Base-by-base conservation (phyloP, 2,888 invertebrate species). In the Brachypterus glaber region DNA sequence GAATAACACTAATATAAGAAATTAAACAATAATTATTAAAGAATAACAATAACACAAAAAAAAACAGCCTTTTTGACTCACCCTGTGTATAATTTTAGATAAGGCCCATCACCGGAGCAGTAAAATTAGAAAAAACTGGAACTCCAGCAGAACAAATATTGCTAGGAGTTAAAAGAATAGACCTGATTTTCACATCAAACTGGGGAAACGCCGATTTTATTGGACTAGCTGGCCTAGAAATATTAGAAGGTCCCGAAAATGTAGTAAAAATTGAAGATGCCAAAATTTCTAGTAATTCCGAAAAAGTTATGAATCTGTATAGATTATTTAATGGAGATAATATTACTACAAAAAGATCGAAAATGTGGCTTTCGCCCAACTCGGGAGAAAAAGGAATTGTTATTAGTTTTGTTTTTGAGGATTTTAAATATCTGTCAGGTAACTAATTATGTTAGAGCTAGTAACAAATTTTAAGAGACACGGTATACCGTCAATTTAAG, bases 301-400 rank as follows among this genome's bases (percentile, higher is more conserved):
- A 4, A 5, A 27, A 27, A 27, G 8, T 4, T 13, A 5, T 5
- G 12, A 27, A 48, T 42, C 47, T 73, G 52, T 58, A 59, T 54
- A 73, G 71, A 45, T 60, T 87, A 21, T 71, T 84, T 51, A 77
- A 82, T 57, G 79, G 77, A 2, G 62, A 67, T n/a, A 83, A 82
- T 60, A 67, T 86, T 29, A 79, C 83, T 0, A 74, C 72, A 0
- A 72, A 78, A 31, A 68, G 73, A 21, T 71, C 73, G 33, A 74
- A 83, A 53, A 80, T 80, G 79, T 80, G 79, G 79, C 69, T 72
- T 47, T 62, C 67, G 1, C 67, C 65, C 24, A 61, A 55, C 44
- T 38, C 46, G 36, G 46, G 46, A 2, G 59, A 54, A 2, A 51
- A 52, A 26, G 47, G 52, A 29, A 43, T 60, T n/a, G 33, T 50